Evolutionary conservation across 2,113 vertebrate species (phyloP).

Genomic region (Riparia riparia): DNA sequence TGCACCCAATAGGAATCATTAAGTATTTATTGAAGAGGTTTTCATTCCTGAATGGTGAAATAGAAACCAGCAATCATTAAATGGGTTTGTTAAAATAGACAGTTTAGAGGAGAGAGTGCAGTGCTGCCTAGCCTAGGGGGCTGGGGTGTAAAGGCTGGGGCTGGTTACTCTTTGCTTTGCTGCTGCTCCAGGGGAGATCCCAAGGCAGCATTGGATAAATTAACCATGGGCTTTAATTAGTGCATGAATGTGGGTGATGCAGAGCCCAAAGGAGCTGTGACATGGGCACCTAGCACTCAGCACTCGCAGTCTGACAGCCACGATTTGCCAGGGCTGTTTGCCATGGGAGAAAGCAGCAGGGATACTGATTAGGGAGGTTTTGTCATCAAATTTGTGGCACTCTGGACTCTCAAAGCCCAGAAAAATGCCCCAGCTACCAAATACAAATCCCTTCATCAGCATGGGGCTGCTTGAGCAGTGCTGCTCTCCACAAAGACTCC

Average conservation of each 20-base stretch:
- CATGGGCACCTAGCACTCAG: not conserved
- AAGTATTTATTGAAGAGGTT: conserved; percentile 40
- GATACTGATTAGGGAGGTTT: not conserved
- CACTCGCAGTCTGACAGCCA: accelerated
- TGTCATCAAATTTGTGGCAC: not conserved
- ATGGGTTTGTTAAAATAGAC: not conserved
- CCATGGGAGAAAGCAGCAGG: not conserved
- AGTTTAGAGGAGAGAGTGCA: not conserved
- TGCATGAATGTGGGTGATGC: not conserved
- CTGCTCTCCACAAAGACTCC: not conserved
- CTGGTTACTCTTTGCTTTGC: not conserved
- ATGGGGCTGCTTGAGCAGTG: accelerated
- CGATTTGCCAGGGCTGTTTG: not conserved
- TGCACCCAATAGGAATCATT: not conserved
- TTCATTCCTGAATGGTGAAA: not conserved
- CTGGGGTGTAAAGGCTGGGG: accelerated
- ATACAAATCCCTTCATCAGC: not conserved
- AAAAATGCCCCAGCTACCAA: not conserved
- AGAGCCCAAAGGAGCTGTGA: not conserved
- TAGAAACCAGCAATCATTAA: not conserved
- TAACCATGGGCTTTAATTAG: accelerated
- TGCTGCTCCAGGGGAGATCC: not conserved
- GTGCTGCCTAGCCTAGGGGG: not conserved
- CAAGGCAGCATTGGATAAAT: not conserved
- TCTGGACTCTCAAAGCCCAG: not conserved